Base-by-base conservation (phyloP, 2,888 invertebrate genomes). In the Steinernema hermaphroditum region DNA sequence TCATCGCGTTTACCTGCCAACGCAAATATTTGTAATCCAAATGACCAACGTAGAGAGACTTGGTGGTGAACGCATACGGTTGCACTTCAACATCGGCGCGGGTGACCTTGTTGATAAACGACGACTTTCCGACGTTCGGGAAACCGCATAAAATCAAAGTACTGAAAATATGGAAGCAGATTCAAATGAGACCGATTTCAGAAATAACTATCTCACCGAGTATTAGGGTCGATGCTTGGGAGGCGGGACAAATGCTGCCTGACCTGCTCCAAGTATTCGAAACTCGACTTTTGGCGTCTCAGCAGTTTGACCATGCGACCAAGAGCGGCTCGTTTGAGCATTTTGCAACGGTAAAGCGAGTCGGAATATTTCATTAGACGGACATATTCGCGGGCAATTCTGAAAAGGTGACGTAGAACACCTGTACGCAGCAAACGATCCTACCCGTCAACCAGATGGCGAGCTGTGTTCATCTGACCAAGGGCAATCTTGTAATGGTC, bases 31-130 rank as follows among this genome's bases (percentile, higher is more conserved):
- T 95, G 89, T 97, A 96, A 88, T 98, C 98, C 1, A 93, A 96
- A 88, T 99, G 98, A 32, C 98, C 98, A 0, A 99, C 96, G 87
- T 95, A 99, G 75, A 99, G 89, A 37, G 96, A 95, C 89, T 98
- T 98, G 0, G 98, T 99, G 14, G 98, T 99, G 88, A 99, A 99
- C 0, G 98, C 97, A 87, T 98, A 99, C 0, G 98, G 97, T 87
- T 99, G 98, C 0, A 99, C 98, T 62, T 86, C 98, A 0, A 99
- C 98, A 88, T 99, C 97, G 0, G 98, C 98, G 70, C 96, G 90
- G 22, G 84, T 83, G 27, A 92, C 92, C 90, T 96, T 96, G 87
- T 99, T 99, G 82, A 99, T 95, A 86, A 99, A 98, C 85, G 96
- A 96, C 70, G 96, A 97, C 83, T 90, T 98, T 81, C 98, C 98